Evolutionary conservation across 2,888 invertebrate species (phyloP).

Genomic region (Athalia rosae): DNA sequence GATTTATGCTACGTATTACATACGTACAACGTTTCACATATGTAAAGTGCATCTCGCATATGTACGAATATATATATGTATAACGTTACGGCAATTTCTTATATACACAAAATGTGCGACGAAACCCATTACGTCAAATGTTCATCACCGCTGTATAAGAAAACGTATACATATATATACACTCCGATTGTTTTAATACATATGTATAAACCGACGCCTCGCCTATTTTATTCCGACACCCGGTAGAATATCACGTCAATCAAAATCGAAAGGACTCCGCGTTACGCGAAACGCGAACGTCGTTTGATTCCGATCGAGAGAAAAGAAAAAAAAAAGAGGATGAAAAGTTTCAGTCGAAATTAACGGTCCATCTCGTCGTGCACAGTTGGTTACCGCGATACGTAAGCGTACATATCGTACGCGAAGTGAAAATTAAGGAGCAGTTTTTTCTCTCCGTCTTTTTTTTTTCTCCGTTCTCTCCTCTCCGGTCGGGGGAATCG

Average conservation of each 20-base stretch:
- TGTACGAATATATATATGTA: neutral
- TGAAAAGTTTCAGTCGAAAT: neutral
- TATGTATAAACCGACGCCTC: too few species aligned
- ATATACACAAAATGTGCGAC: too few species aligned
- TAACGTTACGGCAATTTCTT: neutral
- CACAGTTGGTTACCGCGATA: too few species aligned
- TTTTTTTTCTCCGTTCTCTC: too few species aligned
- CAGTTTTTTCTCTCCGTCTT: too few species aligned
- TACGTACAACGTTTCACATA: too few species aligned
- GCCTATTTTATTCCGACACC: conserved; percentile 32
- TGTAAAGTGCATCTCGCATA: too few species aligned
- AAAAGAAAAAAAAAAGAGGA: neutral
- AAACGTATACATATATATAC: neutral
- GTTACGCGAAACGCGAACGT: neutral
- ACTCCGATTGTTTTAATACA: neutral
- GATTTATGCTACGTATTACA: too few species aligned
- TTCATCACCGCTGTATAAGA: conserved; percentile 1
- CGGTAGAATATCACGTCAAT: conserved; percentile 20
- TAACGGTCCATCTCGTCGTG: too few species aligned
- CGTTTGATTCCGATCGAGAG: neutral
- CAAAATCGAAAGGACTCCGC: neutral
- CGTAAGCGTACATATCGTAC: too few species aligned
- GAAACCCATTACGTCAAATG: conserved; percentile 21
- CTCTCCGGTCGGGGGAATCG: too few species aligned
- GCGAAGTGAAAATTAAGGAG: too few species aligned